phyloP scores from a whole-genome alignment of 1,140 invertebrate genomes.

The Drosophila hydei region DNA sequence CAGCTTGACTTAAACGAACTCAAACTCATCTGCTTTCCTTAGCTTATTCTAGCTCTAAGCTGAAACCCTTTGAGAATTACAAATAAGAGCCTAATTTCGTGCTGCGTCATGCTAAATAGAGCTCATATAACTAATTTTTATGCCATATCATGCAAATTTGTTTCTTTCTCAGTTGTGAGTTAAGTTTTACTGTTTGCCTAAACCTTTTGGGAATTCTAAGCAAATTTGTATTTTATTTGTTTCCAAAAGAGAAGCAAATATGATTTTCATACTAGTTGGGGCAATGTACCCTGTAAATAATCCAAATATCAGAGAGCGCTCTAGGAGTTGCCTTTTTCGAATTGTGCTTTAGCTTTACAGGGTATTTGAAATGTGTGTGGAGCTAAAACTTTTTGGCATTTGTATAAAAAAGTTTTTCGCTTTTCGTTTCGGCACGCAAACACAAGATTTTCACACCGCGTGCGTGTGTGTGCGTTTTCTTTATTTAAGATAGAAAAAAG shows the following conservation, averaged over 20 bases:
- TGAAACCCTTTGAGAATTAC: not conserved
- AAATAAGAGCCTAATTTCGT: not conserved
- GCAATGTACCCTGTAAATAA: too few species aligned
- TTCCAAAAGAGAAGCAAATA: not conserved
- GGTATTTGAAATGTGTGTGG: not conserved
- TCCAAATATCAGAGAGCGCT: too few species aligned
- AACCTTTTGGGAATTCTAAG: conserved; percentile 8
- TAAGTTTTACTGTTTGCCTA: not conserved
- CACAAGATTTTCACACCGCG: conserved; percentile 50
- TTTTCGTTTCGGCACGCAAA: conserved; percentile 37
- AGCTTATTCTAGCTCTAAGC: not conserved
- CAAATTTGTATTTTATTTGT: not conserved
- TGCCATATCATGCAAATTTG: too few species aligned
- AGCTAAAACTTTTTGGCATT: conserved; percentile 43
- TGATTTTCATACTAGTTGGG: not conserved
- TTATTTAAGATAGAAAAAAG: conserved; percentile 17
- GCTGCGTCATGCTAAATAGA: not conserved
- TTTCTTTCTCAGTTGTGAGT: too few species aligned
- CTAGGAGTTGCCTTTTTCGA: too few species aligned
- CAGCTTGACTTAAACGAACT: not conserved
- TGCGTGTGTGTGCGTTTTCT: conserved; percentile 8
- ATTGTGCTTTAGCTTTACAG: too few species aligned
- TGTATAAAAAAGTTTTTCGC: conserved; percentile 52
- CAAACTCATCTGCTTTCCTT: not conserved
- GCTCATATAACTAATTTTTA: too few species aligned